Evolutionary conservation across 2,888 invertebrate genomes (phyloP), one percentile per base, ranked within the genome.

Genomic region (Slavum lentiscoides): DNA sequence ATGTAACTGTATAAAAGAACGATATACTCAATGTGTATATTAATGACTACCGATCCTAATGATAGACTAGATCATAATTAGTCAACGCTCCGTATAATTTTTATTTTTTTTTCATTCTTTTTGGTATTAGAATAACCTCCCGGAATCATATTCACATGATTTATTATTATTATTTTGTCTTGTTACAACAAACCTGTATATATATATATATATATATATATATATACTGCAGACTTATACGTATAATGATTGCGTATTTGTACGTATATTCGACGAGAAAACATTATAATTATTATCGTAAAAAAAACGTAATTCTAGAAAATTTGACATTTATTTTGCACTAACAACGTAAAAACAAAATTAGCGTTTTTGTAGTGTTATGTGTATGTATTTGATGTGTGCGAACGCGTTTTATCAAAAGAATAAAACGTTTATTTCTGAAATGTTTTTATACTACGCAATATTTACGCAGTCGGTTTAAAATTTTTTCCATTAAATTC

Each of bases 41-140:
- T 62, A 53, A 64, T 67, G 30, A 58, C 30, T 30, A 30, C 67
- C 75, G 67, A 64, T 64, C 19, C 75, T 66, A 75, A 75, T 67
- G 19, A 67, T 67, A 75, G 64, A 59, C 55, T 72, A 59, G 70
- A 72, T 75, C 67, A 55, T 74, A 74, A 74, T 66, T 74, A 66
- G 55, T 66, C 66, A 55, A 64, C 55, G 66, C 21, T 55, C 64
- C 37, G 39, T 67, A 67, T 75, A 75, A 75, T 30, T 30, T 30
- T 2, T 30, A 2, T 30, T 30, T 2, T 30, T 30, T 75, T 67
- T 75, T 39, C 43, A 19, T 59, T 75, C 0, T 67, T 64, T 66
- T 62, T 55, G 15, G 5, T 23, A 64, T 55, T 59, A 62, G 30
- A 55, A 58, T 58, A 39, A 55, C 55, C 13, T 43, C 39, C 58